phyloP scores from a whole-genome alignment of 2,888 invertebrate genomes.

The Drosophila glabriapex region DNA sequence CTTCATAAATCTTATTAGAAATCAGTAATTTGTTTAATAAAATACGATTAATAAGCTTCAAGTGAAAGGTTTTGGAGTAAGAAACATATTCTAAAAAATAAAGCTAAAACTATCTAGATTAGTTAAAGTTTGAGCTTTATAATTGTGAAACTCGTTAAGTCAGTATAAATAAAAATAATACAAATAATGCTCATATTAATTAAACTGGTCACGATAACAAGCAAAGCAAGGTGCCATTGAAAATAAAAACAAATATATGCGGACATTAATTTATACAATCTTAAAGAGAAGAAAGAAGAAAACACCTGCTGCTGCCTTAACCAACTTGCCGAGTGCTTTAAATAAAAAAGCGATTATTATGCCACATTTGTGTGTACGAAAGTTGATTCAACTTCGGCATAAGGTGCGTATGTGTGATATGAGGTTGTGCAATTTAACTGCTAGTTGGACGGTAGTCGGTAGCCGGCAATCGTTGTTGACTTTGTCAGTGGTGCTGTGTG shows the following conservation, averaged over 20 bases:
- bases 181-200: neutral
- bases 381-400: slow-evolving; percentile 7
- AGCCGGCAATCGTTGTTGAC: slow-evolving; percentile 38
- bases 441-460: neutral
- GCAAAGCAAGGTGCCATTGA: neutral
- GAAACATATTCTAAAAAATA: neutral
- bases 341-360: neutral
- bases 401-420: slow-evolving; percentile 53
- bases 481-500: slow-evolving; percentile 42
- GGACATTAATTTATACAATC: neutral
- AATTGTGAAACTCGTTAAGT: neutral
- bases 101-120: neutral
- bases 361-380: neutral
- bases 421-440: slow-evolving; percentile 15
- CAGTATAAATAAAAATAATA: neutral
- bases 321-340: neutral
- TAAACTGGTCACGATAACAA: neutral
- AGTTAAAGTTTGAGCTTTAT: neutral
- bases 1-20: neutral
- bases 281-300: neutral
- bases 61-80: neutral
- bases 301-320: neutral
- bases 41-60: neutral
- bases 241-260: neutral
- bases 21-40: neutral